Conservation (phyloP, 2,888 invertebrate species). For the Dysmachus trigonus region DNA sequence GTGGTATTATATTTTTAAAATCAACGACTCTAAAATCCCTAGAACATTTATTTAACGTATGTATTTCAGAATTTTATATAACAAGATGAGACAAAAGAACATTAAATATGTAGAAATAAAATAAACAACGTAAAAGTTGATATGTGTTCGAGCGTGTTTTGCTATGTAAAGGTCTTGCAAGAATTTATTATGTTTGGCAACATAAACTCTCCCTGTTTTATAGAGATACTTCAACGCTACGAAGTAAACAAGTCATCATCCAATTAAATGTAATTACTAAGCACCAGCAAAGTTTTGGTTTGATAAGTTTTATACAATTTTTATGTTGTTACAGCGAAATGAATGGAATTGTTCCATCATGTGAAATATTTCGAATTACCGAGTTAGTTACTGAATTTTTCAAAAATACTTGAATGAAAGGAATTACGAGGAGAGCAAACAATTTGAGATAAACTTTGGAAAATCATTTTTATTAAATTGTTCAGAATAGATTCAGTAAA, state of each 20-base stretch:
- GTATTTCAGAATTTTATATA: too few relatives aligned
- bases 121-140: background rate
- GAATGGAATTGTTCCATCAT: background rate
- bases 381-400: too few relatives aligned
- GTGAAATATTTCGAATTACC: background rate
- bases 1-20: too few relatives aligned
- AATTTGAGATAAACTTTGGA: background rate
- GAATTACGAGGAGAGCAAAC: too few relatives aligned
- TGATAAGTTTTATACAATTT: background rate
- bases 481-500: background rate
- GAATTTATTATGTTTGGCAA: background rate
- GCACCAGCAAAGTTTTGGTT: background rate
- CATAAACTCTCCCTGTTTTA: background rate
- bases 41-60: too few relatives aligned
- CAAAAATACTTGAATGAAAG: background rate
- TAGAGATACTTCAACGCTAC: background rate
- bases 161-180: background rate
- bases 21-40: too few relatives aligned
- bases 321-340: background rate
- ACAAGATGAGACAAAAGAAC: too few relatives aligned
- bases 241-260: background rate
- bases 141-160: background rate
- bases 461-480: background rate
- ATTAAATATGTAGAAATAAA: background rate
- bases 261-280: background rate